Conservation (phyloP, 2,888 invertebrate species). For the Apodemia zela region DNA sequence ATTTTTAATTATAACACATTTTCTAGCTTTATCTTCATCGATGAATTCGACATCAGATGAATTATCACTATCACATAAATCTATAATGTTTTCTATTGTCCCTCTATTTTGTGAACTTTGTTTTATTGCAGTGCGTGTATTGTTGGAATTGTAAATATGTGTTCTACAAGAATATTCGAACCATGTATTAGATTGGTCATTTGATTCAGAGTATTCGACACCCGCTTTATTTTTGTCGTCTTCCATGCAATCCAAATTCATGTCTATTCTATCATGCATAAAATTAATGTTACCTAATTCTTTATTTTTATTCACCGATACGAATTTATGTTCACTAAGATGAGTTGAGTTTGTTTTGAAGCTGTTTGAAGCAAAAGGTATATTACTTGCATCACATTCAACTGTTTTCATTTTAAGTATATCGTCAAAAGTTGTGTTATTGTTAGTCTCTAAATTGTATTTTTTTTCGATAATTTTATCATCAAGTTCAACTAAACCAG, state of each 20-base stretch:
- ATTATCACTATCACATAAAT: not conserved
- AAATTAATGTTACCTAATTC: too few relatives aligned
- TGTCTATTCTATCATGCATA: too few relatives aligned
- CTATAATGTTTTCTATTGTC: not conserved
- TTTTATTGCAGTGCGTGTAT: conserved; percentile 3
- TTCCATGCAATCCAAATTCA: too few relatives aligned
- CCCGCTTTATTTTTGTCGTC: too few relatives aligned
- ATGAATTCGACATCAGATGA: not conserved
- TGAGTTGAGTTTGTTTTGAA: not conserved
- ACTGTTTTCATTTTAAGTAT: not conserved
- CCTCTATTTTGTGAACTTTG: not conserved
- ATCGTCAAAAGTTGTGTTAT: not conserved
- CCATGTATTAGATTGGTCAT: not conserved
- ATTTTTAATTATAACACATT: too few relatives aligned
- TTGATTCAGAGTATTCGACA: not conserved
- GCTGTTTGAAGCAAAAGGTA: not conserved
- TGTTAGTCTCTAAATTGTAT: not conserved
- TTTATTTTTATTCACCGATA: not conserved
- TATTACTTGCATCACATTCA: not conserved
- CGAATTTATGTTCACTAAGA: not conserved
- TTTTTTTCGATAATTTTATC: not conserved
- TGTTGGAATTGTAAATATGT: not conserved
- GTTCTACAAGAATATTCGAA: not conserved
- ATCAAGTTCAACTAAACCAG: not conserved
- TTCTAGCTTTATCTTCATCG: not conserved